phyloP scores from a whole-genome alignment of 2,113 vertebrate species.

The Leptobrachium ailaonicum region DNA sequence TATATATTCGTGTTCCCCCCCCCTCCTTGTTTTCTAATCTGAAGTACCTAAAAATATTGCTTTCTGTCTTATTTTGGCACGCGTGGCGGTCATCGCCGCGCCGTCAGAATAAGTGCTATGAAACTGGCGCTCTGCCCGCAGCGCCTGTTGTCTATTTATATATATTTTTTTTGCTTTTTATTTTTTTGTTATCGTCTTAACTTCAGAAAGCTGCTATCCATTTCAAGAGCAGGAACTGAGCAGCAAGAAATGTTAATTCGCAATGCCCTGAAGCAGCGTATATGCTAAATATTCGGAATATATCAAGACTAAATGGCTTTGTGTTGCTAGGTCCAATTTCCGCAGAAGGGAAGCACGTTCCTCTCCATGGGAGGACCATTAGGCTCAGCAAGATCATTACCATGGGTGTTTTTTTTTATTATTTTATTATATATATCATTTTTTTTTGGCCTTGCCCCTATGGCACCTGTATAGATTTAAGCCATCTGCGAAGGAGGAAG shows the following conservation, averaged over 20 bases:
- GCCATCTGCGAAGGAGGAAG: slow-evolving; percentile 54
- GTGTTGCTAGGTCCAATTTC: slow-evolving; percentile 57
- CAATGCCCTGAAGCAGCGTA: slow-evolving; percentile 43
- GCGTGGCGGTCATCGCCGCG: too few species aligned
- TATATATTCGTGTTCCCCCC: too few species aligned
- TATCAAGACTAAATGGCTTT: slow-evolving; percentile 46
- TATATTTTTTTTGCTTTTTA: background rate
- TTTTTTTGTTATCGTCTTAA: slow-evolving; percentile 10
- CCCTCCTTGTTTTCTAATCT: too few species aligned
- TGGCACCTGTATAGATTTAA: slow-evolving; percentile 53
- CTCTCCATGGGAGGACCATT: slow-evolving; percentile 49
- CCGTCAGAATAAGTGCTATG: too few species aligned
- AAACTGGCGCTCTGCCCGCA: slow-evolving; percentile 2
- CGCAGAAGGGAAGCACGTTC: slow-evolving; percentile 56
- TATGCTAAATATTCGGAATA: slow-evolving; percentile 54
- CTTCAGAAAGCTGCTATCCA: slow-evolving; percentile 36
- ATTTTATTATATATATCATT: background rate
- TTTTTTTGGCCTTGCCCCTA: slow-evolving; percentile 1
- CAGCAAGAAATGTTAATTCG: slow-evolving; percentile 35
- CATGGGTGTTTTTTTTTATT: background rate
- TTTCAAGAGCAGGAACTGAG: slow-evolving; percentile 38
- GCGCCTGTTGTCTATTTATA: background rate
- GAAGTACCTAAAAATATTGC: too few species aligned
- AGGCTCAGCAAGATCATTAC: slow-evolving; percentile 50
- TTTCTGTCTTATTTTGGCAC: too few species aligned